phyloP scores from a whole-genome alignment of 2,888 invertebrate genomes.

The Heteromyza rotundicornis region DNA sequence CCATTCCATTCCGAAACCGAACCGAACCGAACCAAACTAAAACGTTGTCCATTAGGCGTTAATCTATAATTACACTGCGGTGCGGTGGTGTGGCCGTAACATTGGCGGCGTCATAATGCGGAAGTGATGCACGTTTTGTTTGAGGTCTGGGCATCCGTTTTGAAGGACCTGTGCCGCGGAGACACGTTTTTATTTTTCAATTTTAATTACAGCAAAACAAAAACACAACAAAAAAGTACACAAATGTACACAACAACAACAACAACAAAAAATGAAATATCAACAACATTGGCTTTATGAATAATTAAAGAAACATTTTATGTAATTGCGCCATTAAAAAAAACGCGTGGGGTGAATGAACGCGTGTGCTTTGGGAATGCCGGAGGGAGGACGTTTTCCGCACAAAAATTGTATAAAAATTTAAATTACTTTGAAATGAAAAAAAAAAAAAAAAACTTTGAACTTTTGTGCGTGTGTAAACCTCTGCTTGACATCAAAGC shows the following conservation, averaged over 20 bases:
- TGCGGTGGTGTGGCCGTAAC: not conserved
- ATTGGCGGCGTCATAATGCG: constrained; percentile 2
- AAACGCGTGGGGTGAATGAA: too few relatives aligned
- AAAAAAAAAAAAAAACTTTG: not conserved
- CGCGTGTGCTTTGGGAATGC: too few relatives aligned
- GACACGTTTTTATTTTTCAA: constrained; percentile 13
- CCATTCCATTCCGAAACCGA: not conserved
- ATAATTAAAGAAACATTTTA: constrained; percentile 6
- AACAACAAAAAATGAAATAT: too few relatives aligned
- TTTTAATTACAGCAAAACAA: constrained; percentile 5
- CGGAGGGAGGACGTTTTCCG: too few relatives aligned
- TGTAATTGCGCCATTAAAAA: too few relatives aligned
- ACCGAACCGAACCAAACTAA: not conserved
- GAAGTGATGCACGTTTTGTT: constrained; percentile 15
- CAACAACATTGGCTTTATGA: constrained; percentile 5
- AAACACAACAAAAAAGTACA: not conserved
- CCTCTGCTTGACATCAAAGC: too few relatives aligned
- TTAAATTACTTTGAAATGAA: too few relatives aligned
- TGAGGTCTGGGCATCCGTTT: not conserved
- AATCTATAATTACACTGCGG: constrained; percentile 25
- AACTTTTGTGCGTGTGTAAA: not conserved
- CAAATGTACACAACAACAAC: too few relatives aligned
- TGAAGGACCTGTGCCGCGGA: constrained; percentile 4
- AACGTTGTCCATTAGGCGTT: constrained; percentile 19
- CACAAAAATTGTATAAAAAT: too few relatives aligned